Conservation (phyloP, 2,888 invertebrate species). For the Coelinius sp. region DNA sequence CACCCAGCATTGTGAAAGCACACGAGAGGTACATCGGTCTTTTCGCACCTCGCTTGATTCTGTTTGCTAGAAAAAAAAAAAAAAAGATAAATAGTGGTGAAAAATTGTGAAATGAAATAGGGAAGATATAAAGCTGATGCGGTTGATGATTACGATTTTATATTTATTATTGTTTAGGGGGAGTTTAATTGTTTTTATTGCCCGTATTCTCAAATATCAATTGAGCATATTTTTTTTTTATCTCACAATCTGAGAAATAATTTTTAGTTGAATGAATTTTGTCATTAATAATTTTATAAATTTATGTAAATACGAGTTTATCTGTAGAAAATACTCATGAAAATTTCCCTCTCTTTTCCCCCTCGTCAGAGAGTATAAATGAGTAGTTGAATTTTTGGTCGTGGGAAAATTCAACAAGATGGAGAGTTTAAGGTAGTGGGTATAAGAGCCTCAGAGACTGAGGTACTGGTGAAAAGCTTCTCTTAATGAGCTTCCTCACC, state of each 20-base stretch:
- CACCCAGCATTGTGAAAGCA: slow-evolving; percentile 25
- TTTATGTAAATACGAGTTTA: slow-evolving; percentile 64
- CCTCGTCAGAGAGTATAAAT: not conserved
- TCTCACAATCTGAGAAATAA: no score
- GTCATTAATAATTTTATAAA: slow-evolving; percentile 56
- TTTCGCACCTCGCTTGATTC: slow-evolving; percentile 26
- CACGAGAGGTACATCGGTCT: slow-evolving; percentile 26
- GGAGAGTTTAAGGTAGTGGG: slow-evolving; percentile 20
- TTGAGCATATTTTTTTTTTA: not conserved
- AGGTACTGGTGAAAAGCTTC: slow-evolving; percentile 11
- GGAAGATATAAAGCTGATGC: not conserved
- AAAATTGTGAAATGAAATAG: slow-evolving; percentile 24
- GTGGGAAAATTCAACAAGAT: slow-evolving; percentile 20
- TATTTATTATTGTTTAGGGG: not conserved
- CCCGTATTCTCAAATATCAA: slow-evolving; percentile 5
- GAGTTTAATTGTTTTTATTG: not conserved
- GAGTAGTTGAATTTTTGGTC: slow-evolving; percentile 7
- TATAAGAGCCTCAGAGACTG: slow-evolving; percentile 4
- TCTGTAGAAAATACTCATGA: slow-evolving; percentile 24
- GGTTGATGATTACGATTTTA: not conserved
- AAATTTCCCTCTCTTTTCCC: slow-evolving; percentile 14
- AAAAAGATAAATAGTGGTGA: no score
- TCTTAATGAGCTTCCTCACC: slow-evolving; percentile 23
- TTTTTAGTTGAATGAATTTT: slow-evolving; percentile 26
- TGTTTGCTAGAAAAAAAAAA: slow-evolving; percentile 26